Conservation (phyloP, 2,888 invertebrate genomes). For the Melinaea marsaeus region DNA sequence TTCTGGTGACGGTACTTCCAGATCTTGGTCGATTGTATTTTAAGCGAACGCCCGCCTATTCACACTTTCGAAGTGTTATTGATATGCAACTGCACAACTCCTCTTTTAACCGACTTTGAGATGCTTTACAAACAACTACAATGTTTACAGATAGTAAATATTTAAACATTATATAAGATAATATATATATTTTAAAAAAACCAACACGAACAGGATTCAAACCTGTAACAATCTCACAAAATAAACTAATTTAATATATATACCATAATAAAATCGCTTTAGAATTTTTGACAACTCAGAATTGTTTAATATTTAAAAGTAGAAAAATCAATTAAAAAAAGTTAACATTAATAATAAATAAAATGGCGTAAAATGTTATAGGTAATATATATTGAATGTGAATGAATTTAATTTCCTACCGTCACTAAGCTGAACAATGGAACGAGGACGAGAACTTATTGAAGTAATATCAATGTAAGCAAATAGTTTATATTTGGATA, state of each 20-base stretch:
- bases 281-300: too few species aligned
- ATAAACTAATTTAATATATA: too few species aligned
- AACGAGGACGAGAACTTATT: background rate
- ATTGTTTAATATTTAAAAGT: too few species aligned
- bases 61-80: constrained; percentile 19
- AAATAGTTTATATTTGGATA: too few species aligned
- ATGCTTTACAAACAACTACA: background rate
- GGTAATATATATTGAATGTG: constrained; percentile 1
- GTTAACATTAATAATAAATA: background rate
- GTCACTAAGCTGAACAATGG: constrained; percentile 4
- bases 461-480: background rate
- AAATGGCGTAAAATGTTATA: background rate
- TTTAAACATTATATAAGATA: too few species aligned
- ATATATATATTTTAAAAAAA: too few species aligned
- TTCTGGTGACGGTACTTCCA: background rate
- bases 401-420: constrained; percentile 7
- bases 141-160: background rate
- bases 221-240: too few species aligned
- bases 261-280: too few species aligned
- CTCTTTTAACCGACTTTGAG: constrained; percentile 7
- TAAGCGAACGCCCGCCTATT: constrained; percentile 7
- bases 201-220: too few species aligned
- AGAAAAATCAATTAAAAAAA: background rate
- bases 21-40: constrained; percentile 9
- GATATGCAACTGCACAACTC: constrained; percentile 7